phyloP scores from a whole-genome alignment of 2,888 invertebrate genomes.

The Harpagoxenus sublaevis region DNA sequence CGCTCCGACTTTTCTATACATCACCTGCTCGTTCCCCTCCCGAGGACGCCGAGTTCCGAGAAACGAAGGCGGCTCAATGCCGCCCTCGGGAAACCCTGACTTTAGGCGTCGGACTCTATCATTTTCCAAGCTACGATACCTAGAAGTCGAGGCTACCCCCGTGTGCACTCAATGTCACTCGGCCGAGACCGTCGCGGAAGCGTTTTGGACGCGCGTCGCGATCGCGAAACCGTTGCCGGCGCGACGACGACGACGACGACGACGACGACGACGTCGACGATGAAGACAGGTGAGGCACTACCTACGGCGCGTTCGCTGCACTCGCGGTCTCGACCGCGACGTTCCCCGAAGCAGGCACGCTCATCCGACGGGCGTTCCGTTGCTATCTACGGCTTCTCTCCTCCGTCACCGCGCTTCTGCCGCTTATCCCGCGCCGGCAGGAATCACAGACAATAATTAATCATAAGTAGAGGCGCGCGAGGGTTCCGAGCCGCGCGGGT shows the following conservation, averaged over 20 bases:
- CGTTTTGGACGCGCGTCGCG: neutral
- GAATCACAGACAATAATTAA: conserved; percentile 72
- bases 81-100: conserved; percentile 3
- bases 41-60: neutral
- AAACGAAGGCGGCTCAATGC: neutral
- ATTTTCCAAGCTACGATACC: conserved; percentile 14
- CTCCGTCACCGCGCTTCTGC: conserved; percentile 39
- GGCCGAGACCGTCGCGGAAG: conserved; percentile 12
- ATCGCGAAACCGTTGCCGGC: conserved; percentile 21
- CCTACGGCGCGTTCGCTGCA: conserved; percentile 58
- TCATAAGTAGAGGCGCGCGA: conserved; percentile 52
- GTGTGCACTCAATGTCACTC: conserved; percentile 45
- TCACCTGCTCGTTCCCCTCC: conserved; percentile 6
- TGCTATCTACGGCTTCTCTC: conserved; percentile 72
- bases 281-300: conserved; percentile 71
- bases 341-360: conserved; percentile 58
- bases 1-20: neutral
- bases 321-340: conserved; percentile 47
- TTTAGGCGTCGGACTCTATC: neutral
- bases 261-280: conserved; percentile 50
- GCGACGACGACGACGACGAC: neutral
- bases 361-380: conserved; percentile 33
- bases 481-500: conserved; percentile 38
- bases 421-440: conserved; percentile 25
- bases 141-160: neutral